Evolutionary conservation across 2,888 invertebrate genomes (phyloP), one percentile per base, ranked within the genome.

Genomic region (Phania funesta): DNA sequence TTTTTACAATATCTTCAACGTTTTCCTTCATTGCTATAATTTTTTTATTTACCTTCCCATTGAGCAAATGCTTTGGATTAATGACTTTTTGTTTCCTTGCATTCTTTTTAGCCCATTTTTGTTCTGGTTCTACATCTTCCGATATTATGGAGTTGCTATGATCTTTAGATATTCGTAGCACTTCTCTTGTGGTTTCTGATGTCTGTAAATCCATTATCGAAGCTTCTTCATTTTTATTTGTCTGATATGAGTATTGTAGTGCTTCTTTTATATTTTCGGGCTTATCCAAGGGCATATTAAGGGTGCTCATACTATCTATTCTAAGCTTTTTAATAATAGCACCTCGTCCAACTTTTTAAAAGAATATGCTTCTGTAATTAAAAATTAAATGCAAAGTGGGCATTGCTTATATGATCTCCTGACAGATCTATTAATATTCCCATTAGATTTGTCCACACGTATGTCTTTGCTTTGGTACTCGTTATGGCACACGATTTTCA

Each of bases 391-490:
- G n/a, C n/a, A n/a, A n/a, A n/a, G n/a, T n/a, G n/a, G n/a, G n/a
- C n/a, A n/a, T n/a, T n/a, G n/a, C n/a, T n/a, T n/a, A n/a, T n/a
- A n/a, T n/a, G n/a, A 48, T 29, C 20, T 0, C 32, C 64, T 11
- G 68, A 68, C 7, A 44, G 29, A 68, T 56, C 68, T 44, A 68
- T 16, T 18, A 52, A 24, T 8, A 26, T 52, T 13, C 41, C 52
- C 52, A 50, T 50, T 5, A 65, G n/a, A n/a, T n/a, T n/a, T n/a
- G n/a, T n/a, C n/a, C n/a, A n/a, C n/a, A n/a, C 70, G 60, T 24
- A 60, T 60, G 2, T 58, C 71, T 26, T 48, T 24, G 60, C 60
- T 56, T 18, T 38, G 22, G n/a, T 24, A 71, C 38, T 60, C 46
- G n/a, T 60, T 71, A 1, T 16, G 2, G 48, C 58, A 18, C 38